Evolutionary conservation across 2,888 invertebrate species (phyloP), one percentile per base, ranked within the genome.

Genomic region (Adela reaumurella): DNA sequence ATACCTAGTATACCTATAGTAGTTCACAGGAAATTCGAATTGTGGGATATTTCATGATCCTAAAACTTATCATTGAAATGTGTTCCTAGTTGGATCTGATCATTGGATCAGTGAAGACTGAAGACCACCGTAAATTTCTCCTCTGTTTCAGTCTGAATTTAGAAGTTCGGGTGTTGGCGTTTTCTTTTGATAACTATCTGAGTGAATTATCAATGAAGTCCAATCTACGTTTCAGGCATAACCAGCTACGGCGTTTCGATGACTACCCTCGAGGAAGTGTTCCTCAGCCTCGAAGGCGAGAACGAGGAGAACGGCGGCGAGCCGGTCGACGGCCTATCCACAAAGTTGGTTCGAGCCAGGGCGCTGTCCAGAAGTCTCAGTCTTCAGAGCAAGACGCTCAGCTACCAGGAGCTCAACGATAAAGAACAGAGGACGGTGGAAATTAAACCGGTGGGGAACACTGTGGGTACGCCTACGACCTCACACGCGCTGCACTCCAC

Each of bases 201-300:
- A 6, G n/a, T n/a, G n/a, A n/a, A n/a, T 35, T 35, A 35, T 14
- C n/a, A n/a, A n/a, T n/a, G n/a, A n/a, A n/a, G n/a, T n/a, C n/a
- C n/a, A n/a, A 43, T 16, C 17, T 4, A 43, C 44, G 3, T 3
- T 44, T 14, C 53, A 83, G 84, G 87, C 18, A 86, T 92, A 55
- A 86, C 86, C 54, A 91, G 89, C 62, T 93, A 91, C 62, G 93
- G 92, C 0, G 90, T 93, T 1, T 92, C 92, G 11, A 92, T 93
- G 92, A 92, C 92, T 8, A 92, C 92, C 0, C 65, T 94, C 24
- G 93, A 93, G 62, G 93, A 94, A 65, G 89, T 90, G 11, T 93
- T 93, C 63, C 68, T 93, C 1, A 91, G 91, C 59, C 65, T 93
- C 53, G 92, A 92, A 65, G 80, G 79, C 0, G 85, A 87, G 58